A percentile compares a stretch with the other conserved stretches of the same genome.
Evolutionary conservation across 1,140 invertebrate genomes (phyloP).

Genomic region (Ips nitidus): DNA sequence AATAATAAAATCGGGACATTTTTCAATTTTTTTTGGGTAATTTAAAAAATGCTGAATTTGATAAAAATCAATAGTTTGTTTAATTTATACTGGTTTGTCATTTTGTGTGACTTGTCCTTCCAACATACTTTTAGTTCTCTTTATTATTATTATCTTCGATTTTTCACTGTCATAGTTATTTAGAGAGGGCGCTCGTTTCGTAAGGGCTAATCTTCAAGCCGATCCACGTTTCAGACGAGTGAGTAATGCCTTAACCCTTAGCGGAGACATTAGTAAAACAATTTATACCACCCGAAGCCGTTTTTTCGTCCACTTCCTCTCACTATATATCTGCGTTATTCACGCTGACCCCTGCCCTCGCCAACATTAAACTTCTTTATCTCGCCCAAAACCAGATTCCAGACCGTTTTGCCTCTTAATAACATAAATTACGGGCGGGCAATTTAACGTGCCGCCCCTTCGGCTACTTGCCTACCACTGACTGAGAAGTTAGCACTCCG

Average conservation of each 20-base stretch:
- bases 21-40: too few species aligned
- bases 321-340: conserved; percentile 28
- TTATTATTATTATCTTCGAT: not conserved
- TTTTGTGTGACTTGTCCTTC: too few species aligned
- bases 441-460: conserved; percentile 31
- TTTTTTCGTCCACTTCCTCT: conserved; percentile 12
- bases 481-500: conserved; percentile 14
- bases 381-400: conserved; percentile 38
- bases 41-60: too few species aligned
- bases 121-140: not conserved
- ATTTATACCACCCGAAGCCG: conserved; percentile 12
- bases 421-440: conserved; percentile 39
- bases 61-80: too few species aligned
- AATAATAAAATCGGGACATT: too few species aligned
- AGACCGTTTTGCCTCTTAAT: conserved; percentile 43
- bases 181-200: not conserved
- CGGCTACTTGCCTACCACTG: conserved; percentile 1
- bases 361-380: conserved; percentile 47
- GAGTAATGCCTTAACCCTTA: conserved; percentile 1
- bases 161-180: not conserved
- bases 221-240: not conserved
- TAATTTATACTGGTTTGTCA: too few species aligned
- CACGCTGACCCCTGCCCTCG: conserved; percentile 29
- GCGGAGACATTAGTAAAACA: conserved; percentile 23
- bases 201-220: not conserved